Evolutionary conservation across 2,797 vertebrate genomes (phyloP).

Genomic region (Danio kyathit): DNA sequence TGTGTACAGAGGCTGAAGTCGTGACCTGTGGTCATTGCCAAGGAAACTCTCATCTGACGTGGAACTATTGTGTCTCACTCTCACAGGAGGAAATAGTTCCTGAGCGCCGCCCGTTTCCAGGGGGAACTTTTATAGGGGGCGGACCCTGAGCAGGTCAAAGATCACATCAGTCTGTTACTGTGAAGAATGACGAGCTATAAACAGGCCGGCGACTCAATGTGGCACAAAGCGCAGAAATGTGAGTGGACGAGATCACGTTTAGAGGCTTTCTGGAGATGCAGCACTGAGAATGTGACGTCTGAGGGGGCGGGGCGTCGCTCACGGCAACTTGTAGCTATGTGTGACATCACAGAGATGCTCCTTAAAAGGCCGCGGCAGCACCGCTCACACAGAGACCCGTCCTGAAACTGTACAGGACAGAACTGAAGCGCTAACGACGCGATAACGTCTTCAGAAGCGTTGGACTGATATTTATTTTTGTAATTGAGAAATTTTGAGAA

Average conservation of each 20-base stretch:
- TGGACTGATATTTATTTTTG: constrained; percentile 20
- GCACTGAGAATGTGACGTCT: not conserved
- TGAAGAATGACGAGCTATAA: constrained; percentile 48
- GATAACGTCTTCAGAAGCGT: not conserved
- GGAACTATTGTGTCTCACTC: constrained; percentile 64
- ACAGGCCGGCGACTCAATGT: constrained; percentile 38
- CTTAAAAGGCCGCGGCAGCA: constrained; percentile 43
- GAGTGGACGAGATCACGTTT: not conserved
- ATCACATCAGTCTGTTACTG: constrained; percentile 56
- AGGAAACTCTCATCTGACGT: constrained; percentile 56
- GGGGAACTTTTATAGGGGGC: constrained; percentile 71
- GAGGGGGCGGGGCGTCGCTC: constrained; percentile 38
- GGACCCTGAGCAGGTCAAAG: constrained; percentile 66
- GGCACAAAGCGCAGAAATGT: constrained; percentile 24
- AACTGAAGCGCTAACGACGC: constrained; percentile 14
- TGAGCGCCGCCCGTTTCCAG: constrained; percentile 57
- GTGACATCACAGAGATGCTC: constrained; percentile 58
- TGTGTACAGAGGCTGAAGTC: too few species aligned
- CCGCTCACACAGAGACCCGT: constrained; percentile 53
- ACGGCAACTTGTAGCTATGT: constrained; percentile 51
- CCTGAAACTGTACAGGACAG: constrained; percentile 63
- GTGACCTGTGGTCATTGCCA: constrained; percentile 9
- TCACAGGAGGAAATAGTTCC: constrained; percentile 73
- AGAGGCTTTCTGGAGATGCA: too few species aligned
- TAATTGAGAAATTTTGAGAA: not conserved